Percentiles rank a stretch among this genome's conserved stretches.
phyloP scores from a whole-genome alignment of 1,140 invertebrate species.

The Dendroctonus ponderosae region DNA sequence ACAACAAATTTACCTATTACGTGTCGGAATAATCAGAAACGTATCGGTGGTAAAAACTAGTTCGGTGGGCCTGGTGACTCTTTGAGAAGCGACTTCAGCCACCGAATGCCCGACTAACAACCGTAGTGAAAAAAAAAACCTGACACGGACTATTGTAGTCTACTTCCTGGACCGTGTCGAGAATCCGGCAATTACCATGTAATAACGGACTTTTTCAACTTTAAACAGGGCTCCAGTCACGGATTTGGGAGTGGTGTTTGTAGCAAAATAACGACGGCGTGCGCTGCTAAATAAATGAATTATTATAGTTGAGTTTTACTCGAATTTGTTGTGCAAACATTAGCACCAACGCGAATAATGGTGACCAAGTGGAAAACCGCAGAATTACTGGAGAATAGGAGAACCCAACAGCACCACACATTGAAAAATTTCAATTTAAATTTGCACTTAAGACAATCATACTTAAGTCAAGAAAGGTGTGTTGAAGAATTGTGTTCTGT shows the following conservation, averaged over 20 bases:
- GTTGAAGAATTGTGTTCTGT: no score
- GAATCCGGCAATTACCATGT: slow-evolving; percentile 17
- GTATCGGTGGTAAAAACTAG: neutral
- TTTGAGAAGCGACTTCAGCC: slow-evolving; percentile 3
- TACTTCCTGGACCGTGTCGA: slow-evolving; percentile 17
- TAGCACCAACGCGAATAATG: no score
- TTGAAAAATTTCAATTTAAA: no score
- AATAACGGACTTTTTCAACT: neutral
- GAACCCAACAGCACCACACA: no score
- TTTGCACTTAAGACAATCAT: no score
- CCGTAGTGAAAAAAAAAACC: slow-evolving; percentile 14
- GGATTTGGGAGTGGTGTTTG: slow-evolving; percentile 12
- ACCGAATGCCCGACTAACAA: slow-evolving; percentile 5
- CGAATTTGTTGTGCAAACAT: no score
- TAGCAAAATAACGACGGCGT: slow-evolving; percentile 5
- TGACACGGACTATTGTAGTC: slow-evolving; percentile 21
- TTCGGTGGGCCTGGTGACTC: neutral
- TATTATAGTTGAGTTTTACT: neutral
- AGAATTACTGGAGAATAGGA: no score
- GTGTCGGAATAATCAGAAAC: no score
- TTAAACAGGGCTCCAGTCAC: slow-evolving; percentile 4
- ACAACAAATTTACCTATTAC: no score
- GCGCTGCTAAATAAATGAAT: neutral
- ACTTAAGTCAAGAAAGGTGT: no score
- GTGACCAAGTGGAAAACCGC: no score